phyloP scores from a whole-genome alignment of 2,113 vertebrate genomes.

The Brachypteracias leptosomus region DNA sequence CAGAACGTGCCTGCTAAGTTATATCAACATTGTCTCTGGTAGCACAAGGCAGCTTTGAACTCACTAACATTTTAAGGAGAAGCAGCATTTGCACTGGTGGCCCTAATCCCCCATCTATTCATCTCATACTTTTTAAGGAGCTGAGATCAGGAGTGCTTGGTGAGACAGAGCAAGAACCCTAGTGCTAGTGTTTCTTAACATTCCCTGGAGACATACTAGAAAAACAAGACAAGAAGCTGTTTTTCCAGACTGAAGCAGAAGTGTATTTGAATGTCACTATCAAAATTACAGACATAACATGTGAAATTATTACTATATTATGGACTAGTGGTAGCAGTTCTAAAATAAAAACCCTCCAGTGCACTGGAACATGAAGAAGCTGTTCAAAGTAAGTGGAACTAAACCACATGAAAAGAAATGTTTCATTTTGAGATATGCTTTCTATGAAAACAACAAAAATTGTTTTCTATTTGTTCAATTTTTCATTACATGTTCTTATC shows the following conservation, averaged over 20 bases:
- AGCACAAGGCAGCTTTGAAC: neutral
- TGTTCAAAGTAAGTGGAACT: neutral
- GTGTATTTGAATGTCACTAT: neutral
- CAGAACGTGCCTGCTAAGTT: neutral
- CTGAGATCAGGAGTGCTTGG: neutral
- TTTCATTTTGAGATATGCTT: neutral
- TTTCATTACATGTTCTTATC: neutral
- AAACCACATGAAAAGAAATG: neutral
- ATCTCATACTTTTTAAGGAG: neutral
- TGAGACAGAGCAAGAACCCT: neutral
- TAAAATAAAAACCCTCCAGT: neutral
- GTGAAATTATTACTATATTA: neutral
- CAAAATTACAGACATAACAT: neutral
- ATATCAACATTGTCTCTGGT: neutral
- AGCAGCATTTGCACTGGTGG: neutral
- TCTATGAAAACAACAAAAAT: neutral
- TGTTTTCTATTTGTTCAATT: neutral
- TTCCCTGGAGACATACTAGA: neutral
- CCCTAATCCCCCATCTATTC: neutral
- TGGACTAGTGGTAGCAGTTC: neutral
- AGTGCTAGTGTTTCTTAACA: neutral
- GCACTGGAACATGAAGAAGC: neutral
- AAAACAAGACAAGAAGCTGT: rapidly evolving
- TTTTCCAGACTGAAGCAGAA: neutral
- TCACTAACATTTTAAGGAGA: neutral